A percentile compares a stretch with the other conserved stretches of the same genome.
Evolutionary conservation across 2,797 vertebrate species (phyloP).

Genomic region (Vipera ursinii): DNA sequence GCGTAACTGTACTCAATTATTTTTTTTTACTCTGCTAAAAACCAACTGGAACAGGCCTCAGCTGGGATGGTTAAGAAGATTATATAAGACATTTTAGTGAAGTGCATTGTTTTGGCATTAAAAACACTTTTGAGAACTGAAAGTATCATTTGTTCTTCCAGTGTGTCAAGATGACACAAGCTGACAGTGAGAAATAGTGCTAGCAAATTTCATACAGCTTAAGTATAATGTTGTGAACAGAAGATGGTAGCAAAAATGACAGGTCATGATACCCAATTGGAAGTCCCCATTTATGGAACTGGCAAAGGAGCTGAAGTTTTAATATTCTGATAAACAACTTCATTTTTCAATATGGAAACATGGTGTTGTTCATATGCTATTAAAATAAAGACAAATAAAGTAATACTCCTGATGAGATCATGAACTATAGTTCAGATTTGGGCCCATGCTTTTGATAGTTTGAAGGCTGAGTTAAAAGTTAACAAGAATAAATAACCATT

Average conservation of each 20-base stretch:
- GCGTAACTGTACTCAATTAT: constrained; percentile 1
- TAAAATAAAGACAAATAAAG: not conserved
- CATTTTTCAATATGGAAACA: not conserved
- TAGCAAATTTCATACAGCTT: not conserved
- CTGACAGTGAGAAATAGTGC: not conserved
- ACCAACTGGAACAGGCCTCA: not conserved
- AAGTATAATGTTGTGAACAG: not conserved
- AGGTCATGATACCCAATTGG: not conserved
- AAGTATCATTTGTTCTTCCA: not conserved
- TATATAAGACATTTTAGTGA: constrained; percentile 3
- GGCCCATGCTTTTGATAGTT: not conserved
- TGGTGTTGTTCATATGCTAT: not conserved
- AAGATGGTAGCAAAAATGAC: not conserved
- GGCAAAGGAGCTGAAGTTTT: not conserved
- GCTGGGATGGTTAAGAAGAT: constrained; percentile 17
- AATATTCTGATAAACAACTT: not conserved
- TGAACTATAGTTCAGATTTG: not conserved
- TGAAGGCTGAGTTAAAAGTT: not conserved
- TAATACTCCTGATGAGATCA: not conserved
- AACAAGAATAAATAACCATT: not conserved
- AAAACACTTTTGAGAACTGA: not conserved
- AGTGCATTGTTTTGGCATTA: not conserved
- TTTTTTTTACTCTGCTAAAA: not conserved
- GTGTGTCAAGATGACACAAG: not conserved
- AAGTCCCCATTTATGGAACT: not conserved